These are phyloP conservation scores for Xiphias gladius DNA, from an alignment of 2,113 vertebrate species.

Conservation along the genomic window DNA sequence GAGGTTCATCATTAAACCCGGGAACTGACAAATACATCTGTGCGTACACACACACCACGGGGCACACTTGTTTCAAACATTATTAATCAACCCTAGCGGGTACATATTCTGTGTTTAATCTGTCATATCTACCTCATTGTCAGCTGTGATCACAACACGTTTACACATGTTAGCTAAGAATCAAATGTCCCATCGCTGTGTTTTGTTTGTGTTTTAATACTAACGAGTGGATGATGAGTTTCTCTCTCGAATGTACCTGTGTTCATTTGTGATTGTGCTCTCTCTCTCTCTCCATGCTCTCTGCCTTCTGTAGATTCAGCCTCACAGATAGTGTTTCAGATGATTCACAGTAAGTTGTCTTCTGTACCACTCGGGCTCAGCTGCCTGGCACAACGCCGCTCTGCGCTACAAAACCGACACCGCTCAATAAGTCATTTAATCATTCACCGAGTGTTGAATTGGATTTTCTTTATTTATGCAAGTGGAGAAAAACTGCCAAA, in stretches of 20 bases:
- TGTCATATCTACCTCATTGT: constrained; percentile 2
- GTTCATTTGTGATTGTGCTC: constrained; percentile 67
- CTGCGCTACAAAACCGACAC: constrained; percentile 3
- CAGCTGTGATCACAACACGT: background rate
- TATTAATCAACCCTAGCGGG: background rate
- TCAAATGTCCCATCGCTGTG: background rate
- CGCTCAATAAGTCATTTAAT: constrained; percentile 18
- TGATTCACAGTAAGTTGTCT: constrained; percentile 93
- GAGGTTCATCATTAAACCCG: constrained; percentile 9
- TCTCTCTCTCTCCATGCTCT: constrained; percentile 77
- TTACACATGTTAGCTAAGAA: background rate
- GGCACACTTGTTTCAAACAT: background rate
- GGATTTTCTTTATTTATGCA: background rate
- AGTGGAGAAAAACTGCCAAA: constrained; percentile 25
- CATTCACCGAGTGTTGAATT: background rate
- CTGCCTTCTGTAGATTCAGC: constrained; percentile 92
- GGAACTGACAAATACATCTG: constrained; percentile 20
- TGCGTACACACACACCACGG: background rate
- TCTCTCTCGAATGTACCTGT: constrained; percentile 28
- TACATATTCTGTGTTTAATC: background rate
- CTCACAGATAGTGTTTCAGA: constrained; percentile 93
- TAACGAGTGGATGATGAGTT: constrained; percentile 9
- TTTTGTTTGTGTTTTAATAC: constrained; percentile 13
- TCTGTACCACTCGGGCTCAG: constrained; percentile 8
- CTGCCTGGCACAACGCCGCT: constrained; percentile 38